Percentiles rank a stretch among this genome's conserved stretches.
Evolutionary conservation across 2,888 invertebrate genomes (phyloP).

Genomic region (Trimorus sp.): DNA sequence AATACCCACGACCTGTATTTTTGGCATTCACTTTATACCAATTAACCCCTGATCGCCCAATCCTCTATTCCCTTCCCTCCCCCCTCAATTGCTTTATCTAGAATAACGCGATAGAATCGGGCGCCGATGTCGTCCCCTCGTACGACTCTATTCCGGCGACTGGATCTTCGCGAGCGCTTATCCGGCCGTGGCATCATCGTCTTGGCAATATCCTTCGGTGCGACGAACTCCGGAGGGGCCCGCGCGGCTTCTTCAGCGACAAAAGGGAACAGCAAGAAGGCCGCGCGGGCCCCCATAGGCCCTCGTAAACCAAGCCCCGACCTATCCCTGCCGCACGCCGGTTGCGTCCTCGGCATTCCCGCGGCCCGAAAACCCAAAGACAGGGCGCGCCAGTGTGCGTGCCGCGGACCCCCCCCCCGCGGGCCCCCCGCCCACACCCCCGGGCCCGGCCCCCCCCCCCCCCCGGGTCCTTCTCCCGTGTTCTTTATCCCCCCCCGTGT

Average conservation of each 20-base stretch:
- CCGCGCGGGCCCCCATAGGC: slow-evolving; percentile 61
- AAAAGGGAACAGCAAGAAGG: slow-evolving; percentile 64
- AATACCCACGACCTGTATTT: too few species aligned
- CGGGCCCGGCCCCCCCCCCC: not conserved
- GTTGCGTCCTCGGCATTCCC: slow-evolving; percentile 74
- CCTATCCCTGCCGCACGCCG: slow-evolving; percentile 72
- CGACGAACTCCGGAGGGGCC: slow-evolving; percentile 66
- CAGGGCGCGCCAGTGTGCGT: slow-evolving; percentile 68
- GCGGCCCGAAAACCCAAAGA: slow-evolving; percentile 76
- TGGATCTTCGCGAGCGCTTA: slow-evolving; percentile 66
- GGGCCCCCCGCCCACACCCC: slow-evolving; percentile 1
- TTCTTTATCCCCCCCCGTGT: too few species aligned
- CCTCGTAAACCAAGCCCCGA: slow-evolving; percentile 71
- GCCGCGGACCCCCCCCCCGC: slow-evolving; percentile 16
- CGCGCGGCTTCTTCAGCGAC: slow-evolving; percentile 56
- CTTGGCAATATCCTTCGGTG: slow-evolving; percentile 62
- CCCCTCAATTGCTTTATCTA: slow-evolving; percentile 39
- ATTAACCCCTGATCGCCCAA: too few species aligned
- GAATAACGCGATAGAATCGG: slow-evolving; percentile 49
- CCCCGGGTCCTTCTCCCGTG: not conserved
- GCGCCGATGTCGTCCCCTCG: slow-evolving; percentile 48
- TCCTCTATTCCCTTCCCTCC: not conserved
- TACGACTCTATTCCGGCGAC: slow-evolving; percentile 65
- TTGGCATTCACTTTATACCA: too few species aligned
- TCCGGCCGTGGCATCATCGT: slow-evolving; percentile 67